A percentile compares a stretch with the other conserved stretches of the same genome.
Evolutionary conservation across 2,888 invertebrate genomes (phyloP).

Genomic region (Protonemura montana): DNA sequence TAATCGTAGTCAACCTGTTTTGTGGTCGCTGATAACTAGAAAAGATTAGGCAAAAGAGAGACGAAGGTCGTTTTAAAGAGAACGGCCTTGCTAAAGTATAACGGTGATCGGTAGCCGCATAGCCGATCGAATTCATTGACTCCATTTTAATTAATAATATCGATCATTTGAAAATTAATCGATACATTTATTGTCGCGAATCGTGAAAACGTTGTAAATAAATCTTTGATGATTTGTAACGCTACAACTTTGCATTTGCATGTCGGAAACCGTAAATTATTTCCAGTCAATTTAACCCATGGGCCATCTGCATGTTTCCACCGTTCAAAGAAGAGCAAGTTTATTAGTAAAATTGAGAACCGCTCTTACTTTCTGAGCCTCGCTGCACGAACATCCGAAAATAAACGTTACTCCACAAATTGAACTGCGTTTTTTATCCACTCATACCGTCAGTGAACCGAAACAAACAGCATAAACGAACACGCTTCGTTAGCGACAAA

Average conservation of each 20-base stretch:
- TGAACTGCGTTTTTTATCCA: neutral
- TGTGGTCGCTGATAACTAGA: neutral
- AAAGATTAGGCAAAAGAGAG: neutral
- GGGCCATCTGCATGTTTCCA: neutral
- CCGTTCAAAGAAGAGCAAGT: neutral
- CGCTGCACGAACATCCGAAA: neutral
- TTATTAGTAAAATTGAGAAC: slow-evolving; percentile 3
- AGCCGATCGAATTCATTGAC: neutral
- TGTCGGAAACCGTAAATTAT: neutral
- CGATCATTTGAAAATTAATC: neutral
- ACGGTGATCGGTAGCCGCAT: slow-evolving; percentile 8
- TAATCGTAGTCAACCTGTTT: neutral
- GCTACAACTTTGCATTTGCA: neutral
- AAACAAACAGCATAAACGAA: neutral
- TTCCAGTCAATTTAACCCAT: slow-evolving; percentile 1
- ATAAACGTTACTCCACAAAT: neutral
- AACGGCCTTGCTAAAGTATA: slow-evolving; percentile 20
- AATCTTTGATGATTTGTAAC: neutral
- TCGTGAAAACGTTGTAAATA: neutral
- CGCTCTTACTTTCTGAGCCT: neutral
- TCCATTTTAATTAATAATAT: neutral
- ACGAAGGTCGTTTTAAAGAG: slow-evolving; percentile 3
- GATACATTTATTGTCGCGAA: neutral
- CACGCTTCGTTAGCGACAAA: slow-evolving; percentile 8
- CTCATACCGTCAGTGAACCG: neutral